Evolutionary conservation across 2,888 invertebrate genomes (phyloP).

Genomic region (Eremobia ochroleuca): DNA sequence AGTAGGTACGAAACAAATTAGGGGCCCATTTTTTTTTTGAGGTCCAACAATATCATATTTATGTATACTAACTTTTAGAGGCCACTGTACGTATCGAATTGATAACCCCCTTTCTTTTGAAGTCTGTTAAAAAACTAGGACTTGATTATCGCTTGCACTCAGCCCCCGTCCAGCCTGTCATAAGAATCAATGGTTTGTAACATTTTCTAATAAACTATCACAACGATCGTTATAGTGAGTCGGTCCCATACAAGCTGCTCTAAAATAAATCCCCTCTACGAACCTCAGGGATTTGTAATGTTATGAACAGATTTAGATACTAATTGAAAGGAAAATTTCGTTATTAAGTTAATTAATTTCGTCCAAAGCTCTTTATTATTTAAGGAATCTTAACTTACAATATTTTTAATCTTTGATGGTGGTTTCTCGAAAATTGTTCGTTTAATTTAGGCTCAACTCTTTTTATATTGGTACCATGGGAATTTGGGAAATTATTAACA

Average conservation of each 20-base stretch:
- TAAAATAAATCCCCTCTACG: conserved; percentile 51
- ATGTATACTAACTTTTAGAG: too few relatives aligned
- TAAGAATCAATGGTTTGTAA: conserved; percentile 65
- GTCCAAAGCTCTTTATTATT: conserved; percentile 41
- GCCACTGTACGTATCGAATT: too few relatives aligned
- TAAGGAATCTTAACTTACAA: conserved; percentile 24
- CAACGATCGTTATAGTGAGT: conserved; percentile 25
- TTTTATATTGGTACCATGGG: not conserved
- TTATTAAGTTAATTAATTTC: conserved; percentile 60
- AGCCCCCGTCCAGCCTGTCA: conserved; percentile 17
- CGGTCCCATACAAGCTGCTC: conserved; percentile 6
- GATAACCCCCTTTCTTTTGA: too few relatives aligned
- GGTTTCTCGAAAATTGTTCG: not conserved
- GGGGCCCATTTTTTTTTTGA: too few relatives aligned
- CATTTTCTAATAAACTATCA: conserved; percentile 53
- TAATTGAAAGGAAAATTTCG: conserved; percentile 61
- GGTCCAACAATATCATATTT: too few relatives aligned
- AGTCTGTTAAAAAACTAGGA: too few relatives aligned
- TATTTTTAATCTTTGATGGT: conserved; percentile 14
- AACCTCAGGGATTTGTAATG: conserved; percentile 53
- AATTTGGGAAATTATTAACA: not conserved
- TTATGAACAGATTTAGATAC: conserved; percentile 54
- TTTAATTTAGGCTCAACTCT: not conserved
- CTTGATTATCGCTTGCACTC: conserved; percentile 17
- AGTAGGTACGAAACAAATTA: too few relatives aligned